Conservation (phyloP, 2,113 vertebrate genomes). For the Hyaena hyaena region DNA sequence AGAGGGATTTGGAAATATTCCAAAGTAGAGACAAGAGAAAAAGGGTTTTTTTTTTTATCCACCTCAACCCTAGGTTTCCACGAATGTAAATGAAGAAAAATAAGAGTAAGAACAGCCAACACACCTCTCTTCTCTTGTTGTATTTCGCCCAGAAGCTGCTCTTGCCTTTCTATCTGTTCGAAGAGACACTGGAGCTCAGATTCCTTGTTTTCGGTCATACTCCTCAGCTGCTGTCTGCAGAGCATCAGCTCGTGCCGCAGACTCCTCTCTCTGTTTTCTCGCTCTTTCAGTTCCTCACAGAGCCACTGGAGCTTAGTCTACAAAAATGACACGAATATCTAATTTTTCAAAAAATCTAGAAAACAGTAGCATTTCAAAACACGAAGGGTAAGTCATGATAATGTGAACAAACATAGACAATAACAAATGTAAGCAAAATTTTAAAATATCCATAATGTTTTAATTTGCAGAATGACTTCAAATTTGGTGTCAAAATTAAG, state of each 20-base stretch:
- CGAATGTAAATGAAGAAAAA: not conserved
- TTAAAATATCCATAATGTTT: not conserved
- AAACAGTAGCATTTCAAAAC: not conserved
- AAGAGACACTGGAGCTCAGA: constrained; percentile 88
- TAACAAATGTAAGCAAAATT: not conserved
- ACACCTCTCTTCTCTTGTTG: constrained; percentile 93
- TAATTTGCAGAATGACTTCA: not conserved
- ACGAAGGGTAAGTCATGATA: not conserved
- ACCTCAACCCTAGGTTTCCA: not conserved
- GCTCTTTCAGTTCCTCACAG: constrained; percentile 93
- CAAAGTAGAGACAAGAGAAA: not conserved
- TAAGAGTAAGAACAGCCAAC: not conserved
- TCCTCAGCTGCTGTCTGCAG: constrained; percentile 90
- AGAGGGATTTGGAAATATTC: not conserved
- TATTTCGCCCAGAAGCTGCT: constrained; percentile 90
- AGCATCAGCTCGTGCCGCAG: constrained; percentile 87
- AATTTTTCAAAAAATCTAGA: not conserved
- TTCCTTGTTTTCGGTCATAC: constrained; percentile 87
- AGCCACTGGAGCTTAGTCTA: constrained; percentile 94
- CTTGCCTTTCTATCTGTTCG: constrained; percentile 91
- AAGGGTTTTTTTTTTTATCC: not conserved
- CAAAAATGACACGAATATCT: constrained; percentile 1
- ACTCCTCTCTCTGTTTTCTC: constrained; percentile 88
- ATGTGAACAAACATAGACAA: not conserved
- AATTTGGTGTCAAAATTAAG: not conserved